phyloP scores from a whole-genome alignment of 2,888 invertebrate species.

The Tenthredo notha region DNA sequence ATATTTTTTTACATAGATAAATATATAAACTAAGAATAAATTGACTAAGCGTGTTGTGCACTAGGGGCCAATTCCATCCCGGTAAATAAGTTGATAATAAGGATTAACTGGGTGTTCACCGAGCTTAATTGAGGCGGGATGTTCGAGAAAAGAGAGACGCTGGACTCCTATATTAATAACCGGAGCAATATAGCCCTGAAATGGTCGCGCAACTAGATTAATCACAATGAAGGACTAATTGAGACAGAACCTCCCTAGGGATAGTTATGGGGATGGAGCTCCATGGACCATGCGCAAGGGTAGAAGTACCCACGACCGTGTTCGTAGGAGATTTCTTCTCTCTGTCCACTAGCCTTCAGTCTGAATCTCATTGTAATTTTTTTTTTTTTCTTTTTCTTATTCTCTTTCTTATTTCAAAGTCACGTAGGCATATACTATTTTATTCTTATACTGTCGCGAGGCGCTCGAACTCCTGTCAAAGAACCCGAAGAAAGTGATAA shows the following conservation, averaged over 20 bases:
- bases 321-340: slow-evolving; percentile 6
- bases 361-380: neutral
- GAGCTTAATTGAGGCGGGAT: slow-evolving; percentile 41
- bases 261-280: slow-evolving; percentile 20
- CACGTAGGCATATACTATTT: too few relatives aligned
- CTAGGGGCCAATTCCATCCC: neutral
- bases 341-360: neutral
- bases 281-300: slow-evolving; percentile 1
- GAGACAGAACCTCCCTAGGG: slow-evolving; percentile 43
- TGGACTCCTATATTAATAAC: slow-evolving; percentile 42
- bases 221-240: slow-evolving; percentile 51
- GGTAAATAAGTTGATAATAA: slow-evolving; percentile 21
- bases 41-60: neutral
- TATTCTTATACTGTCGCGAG: neutral
- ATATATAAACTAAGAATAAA: neutral
- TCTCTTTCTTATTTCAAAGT: too few relatives aligned
- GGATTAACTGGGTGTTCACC: slow-evolving; percentile 37
- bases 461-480: neutral
- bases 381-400: neutral
- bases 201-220: slow-evolving; percentile 52
- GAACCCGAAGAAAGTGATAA: neutral
- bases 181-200: slow-evolving; percentile 45
- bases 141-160: slow-evolving; percentile 28
- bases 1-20: neutral
- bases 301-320: slow-evolving; percentile 22